Percentiles rank a stretch among this genome's conserved stretches.
phyloP scores from a whole-genome alignment of 2,113 vertebrate genomes.

The human (Homo sapiens) region GRCh38 chr12:100628501-100629000 shows the following conservation, averaged over 20 bases:
- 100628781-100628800: conserved; percentile 5
- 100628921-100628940: background rate
- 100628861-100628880: conserved; percentile 4
- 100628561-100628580: background rate
- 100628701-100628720: background rate
- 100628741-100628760: conserved; percentile 35
- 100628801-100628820: background rate
- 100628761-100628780: background rate
- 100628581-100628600: background rate
- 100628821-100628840: conserved; percentile 19
- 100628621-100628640: background rate
- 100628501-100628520: conserved; percentile 11
- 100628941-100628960: too few species aligned
- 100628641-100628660: background rate
- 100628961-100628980: too few species aligned
- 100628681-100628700: background rate
- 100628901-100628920: background rate
- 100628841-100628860: background rate
- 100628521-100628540: background rate
- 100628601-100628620: background rate
- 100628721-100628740: background rate
- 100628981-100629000: too few species aligned
- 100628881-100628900: background rate
- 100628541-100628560: background rate
- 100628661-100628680: background rate